These are phyloP conservation scores for Micrasema minimum DNA, from an alignment of 1,140 invertebrate genomes.

Conservation along the genomic window DNA sequence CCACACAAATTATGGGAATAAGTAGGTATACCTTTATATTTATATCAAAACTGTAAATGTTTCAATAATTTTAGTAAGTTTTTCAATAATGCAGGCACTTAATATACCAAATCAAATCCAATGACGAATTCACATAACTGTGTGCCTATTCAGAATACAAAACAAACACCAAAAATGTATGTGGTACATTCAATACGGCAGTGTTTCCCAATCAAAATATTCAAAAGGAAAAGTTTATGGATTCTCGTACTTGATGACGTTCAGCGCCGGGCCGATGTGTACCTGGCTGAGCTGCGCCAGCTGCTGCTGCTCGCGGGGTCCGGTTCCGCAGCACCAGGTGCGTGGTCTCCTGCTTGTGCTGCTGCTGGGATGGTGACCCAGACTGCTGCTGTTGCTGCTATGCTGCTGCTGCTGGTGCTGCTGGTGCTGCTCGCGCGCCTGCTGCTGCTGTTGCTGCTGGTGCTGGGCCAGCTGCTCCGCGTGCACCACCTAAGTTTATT, in stretches of 20 bases:
- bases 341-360: constrained; percentile 48
- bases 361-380: constrained; percentile 32
- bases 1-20: too few relatives aligned
- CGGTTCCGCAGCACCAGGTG: constrained; percentile 50
- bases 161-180: too few relatives aligned
- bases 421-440: constrained; percentile 36
- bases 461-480: constrained; percentile 35
- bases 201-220: too few relatives aligned
- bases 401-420: background rate
- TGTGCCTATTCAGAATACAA: too few relatives aligned
- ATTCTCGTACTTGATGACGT: constrained; percentile 52
- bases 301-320: constrained; percentile 25
- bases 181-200: too few relatives aligned
- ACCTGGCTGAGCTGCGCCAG: constrained; percentile 47
- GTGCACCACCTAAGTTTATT: constrained; percentile 16
- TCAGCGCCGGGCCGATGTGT: constrained; percentile 44
- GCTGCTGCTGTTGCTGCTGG: constrained; percentile 47
- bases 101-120: too few relatives aligned
- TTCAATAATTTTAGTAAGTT: too few relatives aligned
- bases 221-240: too few relatives aligned
- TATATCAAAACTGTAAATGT: too few relatives aligned
- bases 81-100: too few relatives aligned
- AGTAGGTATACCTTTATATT: too few relatives aligned
- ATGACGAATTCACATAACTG: too few relatives aligned
- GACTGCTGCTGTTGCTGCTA: constrained; percentile 43